Evolutionary conservation across 2,797 vertebrate species (phyloP), one percentile per base, ranked within the genome.

Genomic region (Xenentodon cancila): DNA sequence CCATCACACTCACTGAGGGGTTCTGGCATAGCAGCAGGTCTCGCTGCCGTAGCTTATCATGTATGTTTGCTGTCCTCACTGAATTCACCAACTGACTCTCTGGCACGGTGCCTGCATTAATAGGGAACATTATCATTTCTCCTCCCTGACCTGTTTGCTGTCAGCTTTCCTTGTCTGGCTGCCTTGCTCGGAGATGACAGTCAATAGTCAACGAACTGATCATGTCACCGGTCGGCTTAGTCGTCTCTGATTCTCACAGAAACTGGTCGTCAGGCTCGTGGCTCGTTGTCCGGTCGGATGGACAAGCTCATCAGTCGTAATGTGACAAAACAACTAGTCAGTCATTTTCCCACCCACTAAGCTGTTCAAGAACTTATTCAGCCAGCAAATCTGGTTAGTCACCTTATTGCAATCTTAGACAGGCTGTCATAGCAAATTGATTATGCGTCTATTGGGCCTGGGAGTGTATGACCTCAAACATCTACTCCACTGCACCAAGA

Each of bases 1-100:
- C 70, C 80, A 78, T 88, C 81, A 85, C 81, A 80, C 81, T 81
- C 67, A 69, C 75, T 75, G 80, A 84, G 81, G 81, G 68, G 44
- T 74, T 71, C 67, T 81, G 80, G 75, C 81, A 77, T 44, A 75
- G 60, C 76, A 81, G 79, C 69, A 73, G 78, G 72, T 75, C 74
- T 66, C 16, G 25, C 81, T 82, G 82, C 76, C 48, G 18, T 75
- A 61, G 49, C 67, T 56, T 64, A 78, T 83, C 71, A 73, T 79
- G 75, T 66, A 79, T 79, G 76, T 81, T 77, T 68, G 80, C 77
- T 84, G 77, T 85, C 77, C 68, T 62, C 68, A 37, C 71, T 58
- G 62, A 68, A 82, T 86, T 84, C 78, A 57, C 77, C 65, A 61
- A 64, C 54, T 74, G 57, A 62, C 65, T 75, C n/a, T 73, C 71